These are phyloP conservation scores for Latrodectus hesperus DNA, from an alignment of 2,888 invertebrate species.

Conservation along the genomic window DNA sequence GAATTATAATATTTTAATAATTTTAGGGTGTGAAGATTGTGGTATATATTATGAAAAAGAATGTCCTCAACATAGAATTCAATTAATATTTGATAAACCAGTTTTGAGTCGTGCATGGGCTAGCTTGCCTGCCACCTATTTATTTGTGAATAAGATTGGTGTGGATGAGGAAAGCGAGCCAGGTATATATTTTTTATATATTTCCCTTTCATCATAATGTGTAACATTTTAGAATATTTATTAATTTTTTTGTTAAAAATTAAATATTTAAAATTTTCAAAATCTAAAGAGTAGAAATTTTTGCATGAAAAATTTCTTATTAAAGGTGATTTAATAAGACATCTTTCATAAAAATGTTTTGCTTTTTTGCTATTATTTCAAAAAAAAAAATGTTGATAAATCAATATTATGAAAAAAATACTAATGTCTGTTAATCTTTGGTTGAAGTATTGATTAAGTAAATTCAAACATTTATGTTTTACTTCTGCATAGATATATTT, in stretches of 20 bases:
- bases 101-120: constrained; percentile 85
- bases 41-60: constrained; percentile 73
- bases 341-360: too few relatives aligned
- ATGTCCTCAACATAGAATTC: constrained; percentile 69
- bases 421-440: too few relatives aligned
- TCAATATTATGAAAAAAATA: too few relatives aligned
- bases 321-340: too few relatives aligned
- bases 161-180: constrained; percentile 67
- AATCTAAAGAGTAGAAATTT: too few relatives aligned
- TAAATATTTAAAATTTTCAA: too few relatives aligned
- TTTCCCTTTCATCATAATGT: neutral
- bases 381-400: too few relatives aligned
- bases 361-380: too few relatives aligned
- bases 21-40: constrained; percentile 76
- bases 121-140: constrained; percentile 83
- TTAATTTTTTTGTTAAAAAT: neutral
- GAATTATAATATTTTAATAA: neutral
- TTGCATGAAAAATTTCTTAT: too few relatives aligned
- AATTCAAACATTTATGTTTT: too few relatives aligned
- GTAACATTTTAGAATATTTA: neutral
- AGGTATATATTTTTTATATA: constrained; percentile 47
- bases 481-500: too few relatives aligned
- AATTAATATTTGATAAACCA: constrained; percentile 76
- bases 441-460: too few relatives aligned
- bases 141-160: constrained; percentile 77